Percentiles rank a stretch among this genome's conserved stretches.
These are phyloP conservation scores for Echiichthys vipera DNA, from an alignment of 2,797 vertebrate genomes.

Conservation along the genomic window DNA sequence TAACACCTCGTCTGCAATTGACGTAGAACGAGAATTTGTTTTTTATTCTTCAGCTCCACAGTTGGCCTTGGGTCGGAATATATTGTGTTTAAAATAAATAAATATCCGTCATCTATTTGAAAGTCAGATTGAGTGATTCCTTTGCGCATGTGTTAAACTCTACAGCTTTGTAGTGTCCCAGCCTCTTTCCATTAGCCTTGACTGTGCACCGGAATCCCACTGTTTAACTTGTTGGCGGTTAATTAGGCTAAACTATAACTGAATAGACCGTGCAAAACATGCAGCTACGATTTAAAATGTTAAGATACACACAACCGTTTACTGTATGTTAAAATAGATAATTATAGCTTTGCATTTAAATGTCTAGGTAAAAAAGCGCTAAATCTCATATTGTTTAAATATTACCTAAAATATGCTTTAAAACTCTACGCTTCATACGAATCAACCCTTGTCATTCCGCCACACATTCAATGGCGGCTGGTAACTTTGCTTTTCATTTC, in stretches of 20 bases:
- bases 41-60: too few relatives aligned
- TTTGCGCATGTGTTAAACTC: too few relatives aligned
- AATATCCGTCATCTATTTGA: too few relatives aligned
- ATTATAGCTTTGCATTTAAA: background rate
- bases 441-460: constrained; percentile 47
- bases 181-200: too few relatives aligned
- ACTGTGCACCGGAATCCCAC: background rate
- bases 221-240: too few relatives aligned
- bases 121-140: too few relatives aligned
- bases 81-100: too few relatives aligned
- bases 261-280: background rate
- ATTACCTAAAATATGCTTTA: background rate
- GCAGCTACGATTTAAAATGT: background rate
- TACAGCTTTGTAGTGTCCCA: too few relatives aligned
- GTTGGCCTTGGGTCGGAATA: too few relatives aligned
- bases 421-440: too few relatives aligned
- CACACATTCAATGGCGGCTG: constrained; percentile 61
- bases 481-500: accelerated
- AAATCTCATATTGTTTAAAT: background rate
- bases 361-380: background rate
- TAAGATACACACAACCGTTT: accelerated
- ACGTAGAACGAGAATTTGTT: too few relatives aligned
- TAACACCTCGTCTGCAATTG: too few relatives aligned
- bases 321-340: accelerated
- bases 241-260: background rate